Conservation (phyloP, 2,113 vertebrate genomes). For the Nothoprocta pentlandii region DNA sequence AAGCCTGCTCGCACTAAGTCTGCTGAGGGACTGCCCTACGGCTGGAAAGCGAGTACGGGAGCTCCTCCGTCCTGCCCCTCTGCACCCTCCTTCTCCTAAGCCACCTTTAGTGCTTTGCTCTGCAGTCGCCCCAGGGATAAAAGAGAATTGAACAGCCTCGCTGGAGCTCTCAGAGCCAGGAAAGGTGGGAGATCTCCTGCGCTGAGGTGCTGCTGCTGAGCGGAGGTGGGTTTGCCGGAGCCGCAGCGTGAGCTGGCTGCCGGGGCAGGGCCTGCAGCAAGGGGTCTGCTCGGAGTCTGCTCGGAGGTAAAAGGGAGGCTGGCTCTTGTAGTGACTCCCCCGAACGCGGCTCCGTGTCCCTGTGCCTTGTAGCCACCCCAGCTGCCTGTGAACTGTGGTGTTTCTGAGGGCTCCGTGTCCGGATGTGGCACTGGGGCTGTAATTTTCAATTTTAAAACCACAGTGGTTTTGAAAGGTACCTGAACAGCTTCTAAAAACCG, state of each 20-base stretch:
- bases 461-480: conserved; percentile 28
- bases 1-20: conserved; percentile 49
- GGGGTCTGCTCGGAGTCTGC: not conserved
- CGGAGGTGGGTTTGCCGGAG: not conserved
- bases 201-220: not conserved
- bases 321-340: not conserved
- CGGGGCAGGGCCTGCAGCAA: not conserved
- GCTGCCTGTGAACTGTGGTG: accelerated
- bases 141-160: not conserved
- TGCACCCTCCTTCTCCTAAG: not conserved
- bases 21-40: not conserved
- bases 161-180: not conserved
- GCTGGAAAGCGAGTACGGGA: not conserved
- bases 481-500: conserved; percentile 27
- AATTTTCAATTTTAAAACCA: conserved; percentile 13
- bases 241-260: too few relatives aligned
- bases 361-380: not conserved
- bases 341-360: accelerated
- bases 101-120: not conserved
- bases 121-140: not conserved
- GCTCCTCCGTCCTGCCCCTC: not conserved
- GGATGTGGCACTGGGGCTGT: not conserved
- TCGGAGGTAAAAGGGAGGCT: not conserved
- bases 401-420: not conserved
- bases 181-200: not conserved